These are phyloP conservation scores for Chiropotes sagulatus DNA, from an alignment of 2,797 vertebrate genomes.

Conservation along the genomic window DNA sequence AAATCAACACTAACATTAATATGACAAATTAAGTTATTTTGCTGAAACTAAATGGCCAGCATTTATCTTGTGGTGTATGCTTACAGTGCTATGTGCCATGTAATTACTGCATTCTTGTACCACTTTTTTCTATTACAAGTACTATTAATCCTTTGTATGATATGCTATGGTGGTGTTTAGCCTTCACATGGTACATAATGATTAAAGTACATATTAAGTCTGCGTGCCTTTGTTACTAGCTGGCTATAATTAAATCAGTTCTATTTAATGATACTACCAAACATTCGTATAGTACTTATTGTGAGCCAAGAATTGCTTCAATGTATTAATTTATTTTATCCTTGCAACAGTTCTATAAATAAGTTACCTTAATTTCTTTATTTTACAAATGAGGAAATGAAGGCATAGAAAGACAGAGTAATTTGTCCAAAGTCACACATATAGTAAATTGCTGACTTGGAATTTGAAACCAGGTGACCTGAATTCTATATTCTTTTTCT, in stretches of 20 bases:
- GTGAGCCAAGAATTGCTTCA: neutral
- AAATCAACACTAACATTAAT: constrained; percentile 12
- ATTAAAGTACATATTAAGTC: constrained; percentile 15
- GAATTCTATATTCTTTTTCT: neutral
- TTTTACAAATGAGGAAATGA: neutral
- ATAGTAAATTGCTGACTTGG: neutral
- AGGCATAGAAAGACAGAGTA: neutral
- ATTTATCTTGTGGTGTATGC: neutral
- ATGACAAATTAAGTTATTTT: constrained; percentile 39
- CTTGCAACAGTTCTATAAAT: neutral
- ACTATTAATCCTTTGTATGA: neutral
- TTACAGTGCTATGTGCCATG: neutral
- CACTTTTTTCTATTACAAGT: neutral
- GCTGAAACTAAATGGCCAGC: neutral
- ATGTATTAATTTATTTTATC: neutral
- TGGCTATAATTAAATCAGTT: constrained; percentile 8
- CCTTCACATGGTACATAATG: neutral
- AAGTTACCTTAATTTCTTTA: neutral
- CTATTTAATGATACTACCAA: neutral
- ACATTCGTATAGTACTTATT: neutral
- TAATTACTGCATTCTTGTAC: neutral
- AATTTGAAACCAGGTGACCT: neutral
- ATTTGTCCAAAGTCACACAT: constrained; percentile 27
- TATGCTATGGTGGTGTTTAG: neutral
- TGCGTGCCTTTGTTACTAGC: neutral